These are phyloP conservation scores for Liolophura sinensis DNA, from an alignment of 1,140 invertebrate genomes.

Conservation along the genomic window DNA sequence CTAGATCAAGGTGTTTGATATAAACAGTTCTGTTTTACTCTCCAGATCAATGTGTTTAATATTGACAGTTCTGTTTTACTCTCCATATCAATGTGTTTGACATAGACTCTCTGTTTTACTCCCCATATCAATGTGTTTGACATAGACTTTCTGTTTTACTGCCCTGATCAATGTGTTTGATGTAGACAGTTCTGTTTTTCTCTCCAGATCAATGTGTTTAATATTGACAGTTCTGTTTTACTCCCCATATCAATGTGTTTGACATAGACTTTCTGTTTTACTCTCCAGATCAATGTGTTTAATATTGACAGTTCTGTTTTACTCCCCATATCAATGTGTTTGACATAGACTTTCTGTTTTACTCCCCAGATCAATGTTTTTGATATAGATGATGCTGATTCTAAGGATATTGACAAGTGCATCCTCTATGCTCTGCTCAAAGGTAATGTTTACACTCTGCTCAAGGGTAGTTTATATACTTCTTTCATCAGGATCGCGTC, in stretches of 20 bases:
- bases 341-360: neutral
- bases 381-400: slow-evolving; percentile 47
- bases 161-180: neutral
- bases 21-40: slow-evolving; percentile 2
- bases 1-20: neutral
- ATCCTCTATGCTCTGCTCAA: slow-evolving; percentile 57
- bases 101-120: neutral
- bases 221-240: slow-evolving; percentile 44
- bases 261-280: neutral
- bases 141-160: slow-evolving; percentile 39
- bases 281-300: slow-evolving; percentile 51
- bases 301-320: slow-evolving; percentile 46
- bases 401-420: slow-evolving; percentile 54
- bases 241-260: neutral
- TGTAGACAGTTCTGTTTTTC: neutral
- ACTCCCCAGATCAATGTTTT: slow-evolving; percentile 51
- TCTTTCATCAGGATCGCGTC: too few relatives aligned
- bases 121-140: too few relatives aligned
- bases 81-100: neutral
- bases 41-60: slow-evolving; percentile 52
- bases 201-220: slow-evolving; percentile 51
- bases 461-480: too few relatives aligned
- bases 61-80: slow-evolving; percentile 41
- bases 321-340: neutral
- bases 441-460: slow-evolving; percentile 32